Evolutionary conservation across 1,140 invertebrate species (phyloP).

Genomic region (Eciton burchellii): DNA sequence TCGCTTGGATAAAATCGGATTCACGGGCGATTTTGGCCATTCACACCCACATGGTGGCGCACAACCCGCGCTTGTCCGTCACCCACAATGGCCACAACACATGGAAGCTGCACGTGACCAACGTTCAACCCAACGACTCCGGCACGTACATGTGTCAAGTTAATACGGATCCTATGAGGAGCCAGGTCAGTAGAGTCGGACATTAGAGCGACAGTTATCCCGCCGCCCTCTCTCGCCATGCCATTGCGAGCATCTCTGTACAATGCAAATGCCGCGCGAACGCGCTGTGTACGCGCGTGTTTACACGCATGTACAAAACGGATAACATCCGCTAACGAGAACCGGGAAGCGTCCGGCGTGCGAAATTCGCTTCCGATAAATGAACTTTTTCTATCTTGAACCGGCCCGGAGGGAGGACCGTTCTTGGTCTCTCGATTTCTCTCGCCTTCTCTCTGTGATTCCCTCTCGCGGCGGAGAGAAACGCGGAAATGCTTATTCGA

Average conservation of each 20-base stretch:
- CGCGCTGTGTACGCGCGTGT: not conserved
- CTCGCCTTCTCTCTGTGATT: too few relatives aligned
- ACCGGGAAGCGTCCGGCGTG: not conserved
- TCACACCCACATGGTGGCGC: constrained; percentile 95
- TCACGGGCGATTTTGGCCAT: constrained; percentile 95
- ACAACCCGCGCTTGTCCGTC: constrained; percentile 93
- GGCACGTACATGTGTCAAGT: constrained; percentile 96
- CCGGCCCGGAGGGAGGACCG: not conserved
- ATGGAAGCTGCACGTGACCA: constrained; percentile 94
- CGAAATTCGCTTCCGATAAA: not conserved
- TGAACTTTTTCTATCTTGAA: constrained; percentile 1
- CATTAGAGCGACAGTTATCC: constrained; percentile 45
- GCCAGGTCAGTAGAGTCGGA: constrained; percentile 88
- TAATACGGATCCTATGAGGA: constrained; percentile 96
- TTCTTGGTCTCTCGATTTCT: not conserved
- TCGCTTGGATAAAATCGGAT: constrained; percentile 89
- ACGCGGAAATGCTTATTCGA: not conserved
- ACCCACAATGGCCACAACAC: constrained; percentile 96
- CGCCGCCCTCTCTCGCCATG: constrained; percentile 30
- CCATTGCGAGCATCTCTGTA: constrained; percentile 5
- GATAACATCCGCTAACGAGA: not conserved
- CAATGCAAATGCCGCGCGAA: constrained; percentile 34
- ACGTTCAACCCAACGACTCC: constrained; percentile 94
- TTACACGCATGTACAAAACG: not conserved
- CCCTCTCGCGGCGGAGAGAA: not conserved